Evolutionary conservation across 1,140 invertebrate genomes (phyloP), one percentile per base, ranked within the genome.

Genomic region (Polypedilum pembai): DNA sequence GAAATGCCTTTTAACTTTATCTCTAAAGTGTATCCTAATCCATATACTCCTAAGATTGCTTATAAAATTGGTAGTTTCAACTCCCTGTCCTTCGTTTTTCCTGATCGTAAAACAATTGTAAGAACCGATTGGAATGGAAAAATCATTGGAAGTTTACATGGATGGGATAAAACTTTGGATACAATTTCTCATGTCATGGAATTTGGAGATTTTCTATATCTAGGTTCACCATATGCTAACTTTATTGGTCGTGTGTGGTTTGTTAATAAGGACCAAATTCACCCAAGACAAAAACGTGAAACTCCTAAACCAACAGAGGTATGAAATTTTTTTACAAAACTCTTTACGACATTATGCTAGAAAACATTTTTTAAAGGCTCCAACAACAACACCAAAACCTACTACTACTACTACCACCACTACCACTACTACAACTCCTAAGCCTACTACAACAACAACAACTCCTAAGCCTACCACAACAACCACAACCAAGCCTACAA

Each of bases 191-290:
- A 91, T 78, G 88, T 87, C 1, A 85, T 88, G 74, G 85, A 90
- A 56, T 84, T 81, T 77, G 83, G 85, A 74, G 83, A 86, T 75
- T 80, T 84, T 76, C 77, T 87, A 3, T 84, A 84, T 65, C 77
- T 84, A 21, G 86, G 93, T 15, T 89, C 88, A n/a, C 91, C 91
- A 8, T 87, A 85, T 76, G 87, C 88, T 78, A 80, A 88, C 21
- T 91, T 86, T 77, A 80, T 94, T 66, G 88, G 84, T 4, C 85
- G 87, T 77, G 83, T 85, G 0, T 85, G 87, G 41, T 80, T 89
- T 10, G 80, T 85, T 74, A 79, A 87, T 77, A 78, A 84, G 78
- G 80, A 87, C 76, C 80, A 76, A 77, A 83, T 73, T 77, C 40
- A 18, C 79, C 41, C 66, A 74, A 20, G 21, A 75, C 65, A 76